These are phyloP conservation scores for Rattus rattus DNA, from an alignment of 2,113 vertebrate species.

Conservation along the genomic window DNA sequence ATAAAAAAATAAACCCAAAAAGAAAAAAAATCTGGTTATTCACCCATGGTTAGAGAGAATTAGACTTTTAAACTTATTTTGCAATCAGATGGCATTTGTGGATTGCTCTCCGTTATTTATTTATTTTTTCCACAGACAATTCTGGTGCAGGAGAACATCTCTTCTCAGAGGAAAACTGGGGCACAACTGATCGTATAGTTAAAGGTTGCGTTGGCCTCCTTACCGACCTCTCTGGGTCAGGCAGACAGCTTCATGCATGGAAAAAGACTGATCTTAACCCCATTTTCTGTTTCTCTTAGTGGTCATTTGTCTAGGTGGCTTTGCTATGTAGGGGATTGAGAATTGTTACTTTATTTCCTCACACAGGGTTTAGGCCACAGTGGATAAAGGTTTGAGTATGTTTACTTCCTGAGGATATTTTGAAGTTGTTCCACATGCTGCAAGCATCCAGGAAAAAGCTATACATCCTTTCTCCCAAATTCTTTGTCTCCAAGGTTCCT, in stretches of 20 bases:
- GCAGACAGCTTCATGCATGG: neutral
- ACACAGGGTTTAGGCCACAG: neutral
- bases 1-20: neutral
- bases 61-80: conserved; percentile 9
- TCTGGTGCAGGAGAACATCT: conserved; percentile 25
- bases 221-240: neutral
- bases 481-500: conserved; percentile 29
- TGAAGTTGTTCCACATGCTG: neutral
- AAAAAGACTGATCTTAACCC: neutral
- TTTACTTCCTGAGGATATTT: conserved; percentile 25
- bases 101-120: neutral
- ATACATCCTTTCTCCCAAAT: neutral
- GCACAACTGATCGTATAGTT: neutral
- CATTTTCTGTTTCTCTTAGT: neutral
- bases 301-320: neutral
- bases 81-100: neutral
- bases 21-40: neutral
- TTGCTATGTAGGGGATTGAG: neutral
- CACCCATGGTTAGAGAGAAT: neutral
- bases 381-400: neutral
- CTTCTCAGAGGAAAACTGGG: neutral
- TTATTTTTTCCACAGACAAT: neutral
- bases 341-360: neutral
- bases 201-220: neutral
- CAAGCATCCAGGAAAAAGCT: neutral